These are phyloP conservation scores for Chinchilla lanigera DNA, from an alignment of 2,113 vertebrate genomes.

Conservation along the genomic window DNA sequence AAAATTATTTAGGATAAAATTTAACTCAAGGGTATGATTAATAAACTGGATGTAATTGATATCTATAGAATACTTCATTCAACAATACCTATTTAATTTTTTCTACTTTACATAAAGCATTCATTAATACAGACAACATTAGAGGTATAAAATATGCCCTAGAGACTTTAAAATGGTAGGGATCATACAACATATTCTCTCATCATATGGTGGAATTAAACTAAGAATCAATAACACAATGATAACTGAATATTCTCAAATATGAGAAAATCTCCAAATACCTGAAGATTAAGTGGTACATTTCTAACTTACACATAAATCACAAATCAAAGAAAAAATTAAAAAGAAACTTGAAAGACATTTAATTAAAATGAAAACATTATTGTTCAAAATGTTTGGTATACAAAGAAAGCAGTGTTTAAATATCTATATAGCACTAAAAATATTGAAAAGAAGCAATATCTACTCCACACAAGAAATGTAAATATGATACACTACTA, in stretches of 20 bases:
- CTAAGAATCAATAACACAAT: not conserved
- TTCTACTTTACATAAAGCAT: not conserved
- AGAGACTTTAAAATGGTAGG: not conserved
- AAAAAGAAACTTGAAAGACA: not conserved
- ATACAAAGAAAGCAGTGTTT: not conserved
- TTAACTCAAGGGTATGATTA: not conserved
- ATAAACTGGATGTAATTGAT: not conserved
- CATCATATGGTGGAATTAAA: not conserved
- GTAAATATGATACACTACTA: not conserved
- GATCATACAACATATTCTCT: not conserved
- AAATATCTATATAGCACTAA: not conserved
- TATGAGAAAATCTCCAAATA: not conserved
- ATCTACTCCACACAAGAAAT: not conserved
- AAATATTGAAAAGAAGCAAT: not conserved
- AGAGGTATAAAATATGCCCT: not conserved
- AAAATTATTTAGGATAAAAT: not conserved
- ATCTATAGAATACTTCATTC: not conserved
- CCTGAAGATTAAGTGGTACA: not conserved
- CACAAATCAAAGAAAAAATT: not conserved
- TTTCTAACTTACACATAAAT: not conserved
- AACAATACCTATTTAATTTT: not conserved
- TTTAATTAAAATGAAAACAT: not conserved
- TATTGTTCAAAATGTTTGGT: not conserved
- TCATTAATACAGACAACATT: not conserved
- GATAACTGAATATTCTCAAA: not conserved